These are phyloP conservation scores for Pterocles burchelli DNA, from an alignment of 2,113 vertebrate species.

Conservation along the genomic window DNA sequence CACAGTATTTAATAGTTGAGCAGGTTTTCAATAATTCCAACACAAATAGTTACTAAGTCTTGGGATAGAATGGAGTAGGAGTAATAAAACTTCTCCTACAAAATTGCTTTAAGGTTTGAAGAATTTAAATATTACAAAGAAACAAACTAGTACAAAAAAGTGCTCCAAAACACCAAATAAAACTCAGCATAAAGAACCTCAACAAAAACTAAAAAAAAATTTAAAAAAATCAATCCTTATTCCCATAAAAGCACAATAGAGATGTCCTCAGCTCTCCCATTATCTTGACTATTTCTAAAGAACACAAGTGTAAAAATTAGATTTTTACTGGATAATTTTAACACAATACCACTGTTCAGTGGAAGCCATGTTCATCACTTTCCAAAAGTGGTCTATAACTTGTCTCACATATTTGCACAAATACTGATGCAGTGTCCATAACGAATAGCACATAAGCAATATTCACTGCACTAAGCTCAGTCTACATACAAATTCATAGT, in stretches of 20 bases:
- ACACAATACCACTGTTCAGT: not conserved
- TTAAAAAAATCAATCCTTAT: not conserved
- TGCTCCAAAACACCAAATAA: not conserved
- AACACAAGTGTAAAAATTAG: not conserved
- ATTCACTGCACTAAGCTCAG: not conserved
- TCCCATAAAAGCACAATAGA: not conserved
- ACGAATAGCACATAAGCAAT: not conserved
- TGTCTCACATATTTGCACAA: not conserved
- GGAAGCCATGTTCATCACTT: not conserved
- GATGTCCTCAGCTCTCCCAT: not conserved
- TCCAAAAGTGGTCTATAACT: not conserved
- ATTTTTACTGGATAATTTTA: not conserved
- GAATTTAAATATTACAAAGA: not conserved
- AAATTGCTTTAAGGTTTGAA: not conserved
- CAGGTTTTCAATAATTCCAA: not conserved
- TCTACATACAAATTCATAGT: not conserved
- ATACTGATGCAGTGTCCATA: not conserved
- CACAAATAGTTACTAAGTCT: not conserved
- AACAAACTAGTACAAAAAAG: not conserved
- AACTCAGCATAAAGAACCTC: not conserved
- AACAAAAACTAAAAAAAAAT: not conserved
- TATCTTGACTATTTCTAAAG: not conserved
- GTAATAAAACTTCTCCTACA: not conserved
- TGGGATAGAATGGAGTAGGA: not conserved
- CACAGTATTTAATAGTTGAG: not conserved